These are phyloP conservation scores for Teleiodes luculella DNA, from an alignment of 2,888 invertebrate species.

Conservation along the genomic window DNA sequence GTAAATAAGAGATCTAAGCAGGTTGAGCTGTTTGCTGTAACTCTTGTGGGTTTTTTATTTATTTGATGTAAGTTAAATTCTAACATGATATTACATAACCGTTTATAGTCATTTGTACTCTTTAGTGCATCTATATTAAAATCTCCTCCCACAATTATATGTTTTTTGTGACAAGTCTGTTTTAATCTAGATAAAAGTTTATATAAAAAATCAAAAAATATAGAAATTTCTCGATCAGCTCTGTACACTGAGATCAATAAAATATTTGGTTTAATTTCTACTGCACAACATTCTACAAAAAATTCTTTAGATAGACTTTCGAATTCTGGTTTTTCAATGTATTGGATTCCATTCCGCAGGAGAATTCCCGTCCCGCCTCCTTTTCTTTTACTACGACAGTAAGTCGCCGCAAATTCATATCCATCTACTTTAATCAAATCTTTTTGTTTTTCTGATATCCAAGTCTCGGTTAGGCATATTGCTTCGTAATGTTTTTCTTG, in stretches of 20 bases:
- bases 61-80: conserved; percentile 9
- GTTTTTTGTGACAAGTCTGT: conserved; percentile 6
- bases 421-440: neutral
- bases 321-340: conserved; percentile 7
- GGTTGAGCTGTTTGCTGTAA: neutral
- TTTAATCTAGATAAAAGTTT: conserved; percentile 9
- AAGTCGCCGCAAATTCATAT: conserved; percentile 7
- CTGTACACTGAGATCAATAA: conserved; percentile 15
- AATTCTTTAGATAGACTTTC: conserved; percentile 13
- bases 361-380: conserved; percentile 18
- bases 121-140: conserved; percentile 12
- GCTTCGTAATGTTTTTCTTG: conserved; percentile 8
- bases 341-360: neutral
- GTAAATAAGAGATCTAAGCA: too few relatives aligned
- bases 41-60: conserved; percentile 2
- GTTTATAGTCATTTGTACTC: conserved; percentile 3
- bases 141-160: conserved; percentile 16
- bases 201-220: conserved; percentile 6
- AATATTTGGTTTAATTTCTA: conserved; percentile 10
- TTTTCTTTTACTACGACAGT: neutral
- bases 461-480: conserved; percentile 17
- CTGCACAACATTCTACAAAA: conserved; percentile 17
- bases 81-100: neutral
- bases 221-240: conserved; percentile 11
- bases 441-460: conserved; percentile 14